These are phyloP conservation scores for Lethocerus indicus DNA, from an alignment of 1,140 invertebrate species.

Conservation along the genomic window DNA sequence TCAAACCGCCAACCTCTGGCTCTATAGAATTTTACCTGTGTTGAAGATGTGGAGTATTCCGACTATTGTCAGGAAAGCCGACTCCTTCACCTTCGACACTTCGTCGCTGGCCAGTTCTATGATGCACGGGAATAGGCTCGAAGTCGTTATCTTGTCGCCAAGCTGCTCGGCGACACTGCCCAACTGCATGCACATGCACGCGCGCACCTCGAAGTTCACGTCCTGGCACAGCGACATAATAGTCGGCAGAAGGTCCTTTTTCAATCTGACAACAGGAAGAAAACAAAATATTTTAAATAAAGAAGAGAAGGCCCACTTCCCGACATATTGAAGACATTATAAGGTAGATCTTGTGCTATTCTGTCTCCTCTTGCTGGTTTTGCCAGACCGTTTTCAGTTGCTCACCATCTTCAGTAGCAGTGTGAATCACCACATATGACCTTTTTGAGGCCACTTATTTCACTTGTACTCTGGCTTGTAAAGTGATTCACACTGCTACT, in stretches of 20 bases:
- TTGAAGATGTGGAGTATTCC: constrained; percentile 4
- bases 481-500: too few relatives aligned
- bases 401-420: neutral
- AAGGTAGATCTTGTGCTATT: neutral
- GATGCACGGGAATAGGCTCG: constrained; percentile 3
- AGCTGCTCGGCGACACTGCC: neutral
- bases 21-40: constrained; percentile 2
- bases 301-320: too few relatives aligned
- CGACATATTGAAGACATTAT: neutral
- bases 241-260: constrained; percentile 11
- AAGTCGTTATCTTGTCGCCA: constrained; percentile 3
- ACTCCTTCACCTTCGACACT: constrained; percentile 5
- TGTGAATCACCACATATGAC: neutral
- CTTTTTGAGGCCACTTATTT: too few relatives aligned
- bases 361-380: too few relatives aligned
- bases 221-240: constrained; percentile 15
- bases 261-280: constrained; percentile 6
- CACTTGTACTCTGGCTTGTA: too few relatives aligned
- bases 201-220: constrained; percentile 7
- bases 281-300: neutral
- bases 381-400: neutral
- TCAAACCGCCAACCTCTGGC: too few relatives aligned
- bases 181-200: constrained; percentile 6
- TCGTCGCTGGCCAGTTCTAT: constrained; percentile 14
- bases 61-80: constrained; percentile 8